Conservation (phyloP, 2,113 vertebrate species). For the Seriola aureovittata region DNA sequence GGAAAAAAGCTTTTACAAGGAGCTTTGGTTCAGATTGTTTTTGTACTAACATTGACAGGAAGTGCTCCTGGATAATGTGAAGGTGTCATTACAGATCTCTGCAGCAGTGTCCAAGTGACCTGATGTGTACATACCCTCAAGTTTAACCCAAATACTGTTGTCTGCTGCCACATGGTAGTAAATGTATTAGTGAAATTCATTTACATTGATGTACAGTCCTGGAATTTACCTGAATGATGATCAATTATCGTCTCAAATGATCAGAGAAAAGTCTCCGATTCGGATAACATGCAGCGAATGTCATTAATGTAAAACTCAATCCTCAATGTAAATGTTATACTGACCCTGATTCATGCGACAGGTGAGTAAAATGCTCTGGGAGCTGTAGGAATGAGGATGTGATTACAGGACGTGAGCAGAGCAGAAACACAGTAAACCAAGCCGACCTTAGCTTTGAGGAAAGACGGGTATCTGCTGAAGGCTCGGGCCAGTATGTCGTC, state of each 20-base stretch:
- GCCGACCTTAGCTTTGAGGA: slow-evolving; percentile 90
- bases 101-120: too few relatives aligned
- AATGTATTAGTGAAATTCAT: not conserved
- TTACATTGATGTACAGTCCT: too few relatives aligned
- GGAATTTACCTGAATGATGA: not conserved
- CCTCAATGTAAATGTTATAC: too few relatives aligned
- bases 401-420: not conserved
- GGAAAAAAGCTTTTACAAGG: too few relatives aligned
- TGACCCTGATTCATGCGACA: not conserved
- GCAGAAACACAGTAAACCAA: not conserved
- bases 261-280: not conserved
- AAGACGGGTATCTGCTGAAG: slow-evolving; percentile 93
- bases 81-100: too few relatives aligned
- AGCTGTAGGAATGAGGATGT: too few relatives aligned
- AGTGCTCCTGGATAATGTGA: too few relatives aligned
- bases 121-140: too few relatives aligned
- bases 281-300: not conserved
- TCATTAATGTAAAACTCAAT: not conserved
- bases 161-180: not conserved
- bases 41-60: too few relatives aligned
- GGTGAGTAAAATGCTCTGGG: not conserved
- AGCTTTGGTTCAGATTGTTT: too few relatives aligned
- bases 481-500: slow-evolving; percentile 94
- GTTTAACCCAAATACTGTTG: too few relatives aligned
- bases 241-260: too few relatives aligned